A percentile compares a stretch with the other conserved stretches of the same genome.
Evolutionary conservation across 2,797 vertebrate species (phyloP).

Genomic region (Artibeus lituratus): DNA sequence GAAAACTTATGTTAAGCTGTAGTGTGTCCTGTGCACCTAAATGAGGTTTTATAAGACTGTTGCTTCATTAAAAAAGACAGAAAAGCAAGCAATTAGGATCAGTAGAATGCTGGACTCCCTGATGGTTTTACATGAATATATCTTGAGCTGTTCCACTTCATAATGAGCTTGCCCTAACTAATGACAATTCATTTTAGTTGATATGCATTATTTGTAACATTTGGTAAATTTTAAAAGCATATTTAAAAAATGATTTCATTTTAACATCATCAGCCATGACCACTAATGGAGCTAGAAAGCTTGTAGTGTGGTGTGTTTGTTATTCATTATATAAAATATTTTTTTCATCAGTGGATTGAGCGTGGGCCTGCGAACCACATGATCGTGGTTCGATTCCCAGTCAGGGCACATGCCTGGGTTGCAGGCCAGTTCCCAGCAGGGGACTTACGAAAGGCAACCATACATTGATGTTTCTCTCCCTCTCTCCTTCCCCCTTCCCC

Average conservation of each 20-base stretch:
- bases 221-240: background rate
- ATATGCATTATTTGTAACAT: background rate
- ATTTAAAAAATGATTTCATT: background rate
- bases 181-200: slow-evolving; percentile 9
- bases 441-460: too few relatives aligned
- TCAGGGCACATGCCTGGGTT: too few relatives aligned
- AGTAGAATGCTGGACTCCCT: background rate
- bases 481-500: too few relatives aligned
- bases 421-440: too few relatives aligned
- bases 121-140: background rate
- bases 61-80: background rate
- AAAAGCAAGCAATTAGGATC: background rate
- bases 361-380: too few relatives aligned
- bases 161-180: background rate
- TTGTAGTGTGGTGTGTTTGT: background rate
- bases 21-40: accelerated
- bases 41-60: background rate
- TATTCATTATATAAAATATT: slow-evolving; percentile 29
- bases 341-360: too few relatives aligned
- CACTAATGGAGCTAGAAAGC: background rate
- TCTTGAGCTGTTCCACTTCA: background rate
- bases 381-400: too few relatives aligned
- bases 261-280: background rate
- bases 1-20: background rate
- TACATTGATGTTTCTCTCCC: too few relatives aligned